Conservation (phyloP, 2,113 vertebrate genomes). For the Rhea pennata region DNA sequence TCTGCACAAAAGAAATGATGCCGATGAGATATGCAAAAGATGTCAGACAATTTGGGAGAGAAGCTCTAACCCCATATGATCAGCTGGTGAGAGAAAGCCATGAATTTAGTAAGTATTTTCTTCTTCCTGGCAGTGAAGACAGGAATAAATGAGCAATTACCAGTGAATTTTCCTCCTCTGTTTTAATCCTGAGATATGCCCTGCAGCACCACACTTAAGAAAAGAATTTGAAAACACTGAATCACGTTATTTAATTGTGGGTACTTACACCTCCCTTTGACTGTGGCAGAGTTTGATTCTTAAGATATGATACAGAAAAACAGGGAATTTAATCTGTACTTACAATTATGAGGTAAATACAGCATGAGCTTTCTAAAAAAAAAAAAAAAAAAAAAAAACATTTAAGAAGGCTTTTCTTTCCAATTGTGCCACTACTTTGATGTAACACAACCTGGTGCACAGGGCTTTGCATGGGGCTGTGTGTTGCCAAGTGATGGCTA, state of each 20-base stretch:
- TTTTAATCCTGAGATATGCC: neutral
- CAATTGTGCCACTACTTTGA: neutral
- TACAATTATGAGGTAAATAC: neutral
- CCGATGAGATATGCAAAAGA: neutral
- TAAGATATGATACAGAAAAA: neutral
- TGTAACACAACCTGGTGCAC: neutral
- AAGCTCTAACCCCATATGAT: neutral
- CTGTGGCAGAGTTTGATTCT: neutral
- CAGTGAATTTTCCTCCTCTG: neutral
- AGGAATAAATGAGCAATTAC: conserved; percentile 32
- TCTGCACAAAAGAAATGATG: neutral
- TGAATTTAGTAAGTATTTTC: neutral
- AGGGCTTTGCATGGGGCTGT: neutral
- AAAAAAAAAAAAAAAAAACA: no score
- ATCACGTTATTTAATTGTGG: neutral
- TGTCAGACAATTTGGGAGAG: neutral
- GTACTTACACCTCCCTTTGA: neutral
- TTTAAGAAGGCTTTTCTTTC: neutral
- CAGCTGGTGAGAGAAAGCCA: neutral
- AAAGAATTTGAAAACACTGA: neutral
- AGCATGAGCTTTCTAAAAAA: neutral
- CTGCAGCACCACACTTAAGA: neutral
- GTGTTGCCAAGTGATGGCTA: neutral
- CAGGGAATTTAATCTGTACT: neutral
- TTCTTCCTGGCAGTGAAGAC: neutral